A percentile compares a stretch with the other conserved stretches of the same genome.
phyloP scores from a whole-genome alignment of 2,888 invertebrate genomes.

The Andrena minutula region DNA sequence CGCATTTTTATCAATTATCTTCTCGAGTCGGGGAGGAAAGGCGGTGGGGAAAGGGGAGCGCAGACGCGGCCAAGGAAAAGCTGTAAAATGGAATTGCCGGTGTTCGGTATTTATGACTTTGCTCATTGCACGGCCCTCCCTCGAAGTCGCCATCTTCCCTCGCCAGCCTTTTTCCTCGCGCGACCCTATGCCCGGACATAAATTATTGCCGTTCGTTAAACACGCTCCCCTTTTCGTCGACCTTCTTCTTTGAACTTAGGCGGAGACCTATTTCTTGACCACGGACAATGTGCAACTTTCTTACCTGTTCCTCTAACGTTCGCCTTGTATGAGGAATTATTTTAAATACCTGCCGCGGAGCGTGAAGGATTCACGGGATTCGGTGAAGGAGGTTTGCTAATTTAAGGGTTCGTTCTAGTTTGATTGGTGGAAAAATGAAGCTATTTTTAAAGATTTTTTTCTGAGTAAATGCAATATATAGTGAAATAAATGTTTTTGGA shows the following conservation, averaged over 20 bases:
- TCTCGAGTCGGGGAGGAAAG: not conserved
- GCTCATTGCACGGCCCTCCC: conserved; percentile 9
- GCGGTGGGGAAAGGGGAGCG: conserved; percentile 20
- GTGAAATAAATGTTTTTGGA: no score
- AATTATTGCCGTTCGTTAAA: conserved; percentile 69
- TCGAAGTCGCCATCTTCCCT: conserved; percentile 7
- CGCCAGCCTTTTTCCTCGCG: conserved; percentile 27
- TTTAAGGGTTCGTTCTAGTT: no score
- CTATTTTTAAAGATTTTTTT: no score
- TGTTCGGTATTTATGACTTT: conserved; percentile 49
- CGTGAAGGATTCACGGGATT: no score
- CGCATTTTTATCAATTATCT: conserved; percentile 34
- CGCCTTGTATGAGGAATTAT: not conserved
- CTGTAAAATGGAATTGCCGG: conserved; percentile 50
- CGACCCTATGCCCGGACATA: conserved; percentile 49
- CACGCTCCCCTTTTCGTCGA: conserved; percentile 19
- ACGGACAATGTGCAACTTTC: not conserved
- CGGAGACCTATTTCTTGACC: conserved; percentile 13
- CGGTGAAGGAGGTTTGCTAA: no score
- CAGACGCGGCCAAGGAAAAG: not conserved
- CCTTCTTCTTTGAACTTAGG: conserved; percentile 44
- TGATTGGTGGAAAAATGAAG: no score
- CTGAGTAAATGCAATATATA: no score
- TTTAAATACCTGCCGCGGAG: no score
- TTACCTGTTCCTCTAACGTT: not conserved